These are phyloP conservation scores for Idaea dimidiata DNA, from an alignment of 2,888 invertebrate species.

Conservation along the genomic window DNA sequence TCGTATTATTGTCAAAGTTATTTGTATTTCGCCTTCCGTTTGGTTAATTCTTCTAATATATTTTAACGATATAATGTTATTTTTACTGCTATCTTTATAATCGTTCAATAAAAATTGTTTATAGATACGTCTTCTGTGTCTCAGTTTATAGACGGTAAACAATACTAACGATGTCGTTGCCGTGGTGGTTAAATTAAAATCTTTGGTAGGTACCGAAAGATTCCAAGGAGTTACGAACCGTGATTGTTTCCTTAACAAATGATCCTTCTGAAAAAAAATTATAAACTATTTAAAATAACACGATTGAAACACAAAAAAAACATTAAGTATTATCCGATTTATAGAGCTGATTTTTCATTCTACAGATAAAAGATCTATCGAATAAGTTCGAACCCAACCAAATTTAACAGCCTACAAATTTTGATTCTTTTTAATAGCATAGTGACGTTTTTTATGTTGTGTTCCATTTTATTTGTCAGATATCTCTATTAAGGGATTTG, in stretches of 20 bases:
- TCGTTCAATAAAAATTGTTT: not conserved
- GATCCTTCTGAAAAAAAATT: too few species aligned
- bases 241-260: not conserved
- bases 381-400: too few species aligned
- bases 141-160: not conserved
- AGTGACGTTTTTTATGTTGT: too few species aligned
- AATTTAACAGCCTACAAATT: too few species aligned
- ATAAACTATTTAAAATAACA: too few species aligned
- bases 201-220: not conserved
- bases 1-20: not conserved
- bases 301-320: too few species aligned
- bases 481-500: too few species aligned
- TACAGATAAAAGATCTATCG: too few species aligned
- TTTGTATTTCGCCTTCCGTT: not conserved
- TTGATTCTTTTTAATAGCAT: too few species aligned
- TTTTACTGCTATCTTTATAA: constrained; percentile 1
- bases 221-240: not conserved
- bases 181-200: not conserved
- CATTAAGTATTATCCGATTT: too few species aligned
- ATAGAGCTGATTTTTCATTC: too few species aligned
- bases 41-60: not conserved
- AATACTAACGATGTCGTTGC: not conserved
- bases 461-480: too few species aligned
- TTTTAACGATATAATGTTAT: not conserved
- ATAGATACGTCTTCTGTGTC: not conserved